phyloP scores from a whole-genome alignment of 1,140 invertebrate species.

The Schlechtendalia chinensis region DNA sequence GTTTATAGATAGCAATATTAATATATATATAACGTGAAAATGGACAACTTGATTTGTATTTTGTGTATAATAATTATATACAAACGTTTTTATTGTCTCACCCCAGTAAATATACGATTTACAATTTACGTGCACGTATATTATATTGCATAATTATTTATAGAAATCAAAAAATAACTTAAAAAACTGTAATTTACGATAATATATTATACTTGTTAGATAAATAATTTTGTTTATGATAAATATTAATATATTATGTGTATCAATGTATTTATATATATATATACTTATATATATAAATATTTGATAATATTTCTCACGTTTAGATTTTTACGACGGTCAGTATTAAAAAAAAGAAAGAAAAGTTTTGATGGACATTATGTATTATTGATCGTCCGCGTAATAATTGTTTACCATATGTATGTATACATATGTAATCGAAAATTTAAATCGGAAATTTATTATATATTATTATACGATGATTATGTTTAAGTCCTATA shows the following conservation, averaged over 20 bases:
- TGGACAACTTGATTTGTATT: too few species aligned
- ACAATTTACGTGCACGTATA: conserved; percentile 1
- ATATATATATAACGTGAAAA: too few species aligned
- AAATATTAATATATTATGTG: conserved; percentile 1
- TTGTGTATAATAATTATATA: too few species aligned
- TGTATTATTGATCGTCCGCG: too few species aligned
- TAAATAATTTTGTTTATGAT: background rate
- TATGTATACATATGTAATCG: background rate
- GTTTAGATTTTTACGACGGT: background rate
- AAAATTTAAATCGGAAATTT: background rate
- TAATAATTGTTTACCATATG: background rate
- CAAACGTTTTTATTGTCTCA: background rate
- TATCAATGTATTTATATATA: conserved; percentile 11
- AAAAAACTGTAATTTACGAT: background rate
- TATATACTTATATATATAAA: too few species aligned
- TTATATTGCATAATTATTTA: background rate
- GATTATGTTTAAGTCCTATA: conserved; percentile 19
- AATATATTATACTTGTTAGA: background rate
- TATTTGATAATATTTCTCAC: conserved; percentile 5
- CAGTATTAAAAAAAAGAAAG: background rate
- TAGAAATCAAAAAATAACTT: background rate
- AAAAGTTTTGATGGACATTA: conserved; percentile 8
- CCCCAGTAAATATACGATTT: background rate
- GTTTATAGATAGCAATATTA: background rate
- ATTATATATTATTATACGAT: background rate